These are phyloP conservation scores for Grus americana DNA, from an alignment of 2,113 vertebrate genomes.

Conservation along the genomic window DNA sequence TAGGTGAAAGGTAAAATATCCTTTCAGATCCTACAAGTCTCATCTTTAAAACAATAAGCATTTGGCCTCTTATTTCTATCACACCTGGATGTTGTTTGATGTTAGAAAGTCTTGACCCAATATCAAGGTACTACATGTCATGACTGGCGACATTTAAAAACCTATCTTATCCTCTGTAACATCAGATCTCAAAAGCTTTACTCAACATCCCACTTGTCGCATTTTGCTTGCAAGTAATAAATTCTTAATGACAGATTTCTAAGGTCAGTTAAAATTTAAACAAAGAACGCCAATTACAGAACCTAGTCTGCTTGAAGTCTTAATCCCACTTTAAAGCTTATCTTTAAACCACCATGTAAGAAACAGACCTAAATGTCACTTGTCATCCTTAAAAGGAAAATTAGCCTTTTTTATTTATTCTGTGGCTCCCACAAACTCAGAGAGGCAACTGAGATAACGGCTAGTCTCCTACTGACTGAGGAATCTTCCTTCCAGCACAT, in stretches of 20 bases:
- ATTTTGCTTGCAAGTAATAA: neutral
- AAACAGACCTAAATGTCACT: neutral
- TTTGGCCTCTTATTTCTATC: neutral
- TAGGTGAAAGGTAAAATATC: neutral
- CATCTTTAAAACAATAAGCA: neutral
- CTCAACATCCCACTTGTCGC: neutral
- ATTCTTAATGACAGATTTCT: neutral
- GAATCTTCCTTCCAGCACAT: neutral
- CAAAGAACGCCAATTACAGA: neutral
- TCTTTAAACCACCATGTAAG: neutral
- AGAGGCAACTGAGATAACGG: neutral
- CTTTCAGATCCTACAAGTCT: neutral
- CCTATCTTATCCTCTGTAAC: neutral
- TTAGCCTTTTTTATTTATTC: neutral
- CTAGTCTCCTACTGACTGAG: neutral
- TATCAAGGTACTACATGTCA: neutral
- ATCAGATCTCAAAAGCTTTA: neutral
- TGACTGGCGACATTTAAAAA: neutral
- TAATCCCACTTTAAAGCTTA: neutral
- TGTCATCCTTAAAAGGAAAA: neutral
- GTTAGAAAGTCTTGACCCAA: neutral
- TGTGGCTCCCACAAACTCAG: neutral
- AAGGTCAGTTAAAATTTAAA: constrained; percentile 9
- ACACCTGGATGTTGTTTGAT: neutral
- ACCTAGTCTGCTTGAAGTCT: neutral